Percentiles rank a stretch among this genome's conserved stretches.
Evolutionary conservation across 2,113 vertebrate species (phyloP).

Genomic region (Cichladusa arquata): DNA sequence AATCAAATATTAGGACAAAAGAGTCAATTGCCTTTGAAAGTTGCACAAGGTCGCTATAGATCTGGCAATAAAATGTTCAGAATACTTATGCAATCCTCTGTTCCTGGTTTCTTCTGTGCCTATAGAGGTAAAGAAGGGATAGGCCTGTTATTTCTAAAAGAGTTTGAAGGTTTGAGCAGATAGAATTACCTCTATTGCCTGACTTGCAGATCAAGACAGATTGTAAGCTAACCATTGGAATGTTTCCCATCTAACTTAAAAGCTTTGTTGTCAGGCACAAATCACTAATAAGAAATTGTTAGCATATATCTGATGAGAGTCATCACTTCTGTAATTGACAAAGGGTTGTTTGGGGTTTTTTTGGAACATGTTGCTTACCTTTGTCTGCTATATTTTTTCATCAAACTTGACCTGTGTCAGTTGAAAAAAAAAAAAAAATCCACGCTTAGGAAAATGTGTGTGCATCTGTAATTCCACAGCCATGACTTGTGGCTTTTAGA

Average conservation of each 20-base stretch:
- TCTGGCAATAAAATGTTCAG: background rate
- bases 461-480: background rate
- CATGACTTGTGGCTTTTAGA: background rate
- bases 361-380: background rate
- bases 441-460: background rate
- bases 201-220: background rate
- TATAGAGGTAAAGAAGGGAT: background rate
- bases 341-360: background rate
- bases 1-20: background rate
- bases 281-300: background rate
- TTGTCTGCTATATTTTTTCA: background rate
- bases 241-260: background rate
- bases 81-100: background rate
- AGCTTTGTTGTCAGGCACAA: background rate
- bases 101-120: background rate
- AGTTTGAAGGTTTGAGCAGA: background rate
- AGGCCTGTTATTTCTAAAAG: background rate
- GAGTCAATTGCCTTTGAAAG: background rate
- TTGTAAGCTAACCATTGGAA: background rate
- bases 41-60: background rate
- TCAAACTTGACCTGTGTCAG: background rate
- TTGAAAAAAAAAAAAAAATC: background rate
- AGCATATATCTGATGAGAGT: background rate
- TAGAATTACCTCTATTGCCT: background rate
- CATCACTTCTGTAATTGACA: background rate